Evolutionary conservation across 1,140 invertebrate genomes (phyloP).

Genomic region (Paraescarpia echinospica): DNA sequence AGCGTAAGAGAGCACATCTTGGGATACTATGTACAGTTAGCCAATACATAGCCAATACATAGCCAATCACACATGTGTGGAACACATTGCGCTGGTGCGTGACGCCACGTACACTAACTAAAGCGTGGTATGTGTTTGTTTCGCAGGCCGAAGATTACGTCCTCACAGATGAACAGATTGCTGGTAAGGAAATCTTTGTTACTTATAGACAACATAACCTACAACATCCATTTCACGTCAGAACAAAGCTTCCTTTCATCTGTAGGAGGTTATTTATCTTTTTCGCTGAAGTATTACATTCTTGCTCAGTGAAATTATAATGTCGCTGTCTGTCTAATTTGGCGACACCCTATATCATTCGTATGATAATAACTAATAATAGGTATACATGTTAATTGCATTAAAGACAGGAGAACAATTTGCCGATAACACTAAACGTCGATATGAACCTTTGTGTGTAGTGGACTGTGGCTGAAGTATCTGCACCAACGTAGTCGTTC

Average conservation of each 20-base stretch:
- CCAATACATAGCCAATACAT: neutral
- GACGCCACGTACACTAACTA: neutral
- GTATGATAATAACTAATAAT: neutral
- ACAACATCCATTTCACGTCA: neutral
- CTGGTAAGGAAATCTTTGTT: neutral
- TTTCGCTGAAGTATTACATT: no score
- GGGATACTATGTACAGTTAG: no score
- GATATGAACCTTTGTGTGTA: neutral
- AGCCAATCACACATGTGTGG: neutral
- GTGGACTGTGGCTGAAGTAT: neutral
- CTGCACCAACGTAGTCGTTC: no score
- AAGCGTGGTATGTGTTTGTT: neutral
- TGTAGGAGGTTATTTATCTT: no score
- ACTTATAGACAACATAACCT: neutral
- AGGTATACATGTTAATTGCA: neutral
- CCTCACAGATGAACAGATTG: neutral
- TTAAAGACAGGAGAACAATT: neutral
- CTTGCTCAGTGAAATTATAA: neutral
- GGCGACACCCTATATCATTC: neutral
- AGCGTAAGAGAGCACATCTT: no score
- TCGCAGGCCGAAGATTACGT: neutral
- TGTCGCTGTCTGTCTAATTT: neutral
- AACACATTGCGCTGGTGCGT: neutral
- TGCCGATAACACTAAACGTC: neutral
- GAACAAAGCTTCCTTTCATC: no score